Evolutionary conservation across 2,888 invertebrate species (phyloP).

Genomic region (Diplazon laetatorius): DNA sequence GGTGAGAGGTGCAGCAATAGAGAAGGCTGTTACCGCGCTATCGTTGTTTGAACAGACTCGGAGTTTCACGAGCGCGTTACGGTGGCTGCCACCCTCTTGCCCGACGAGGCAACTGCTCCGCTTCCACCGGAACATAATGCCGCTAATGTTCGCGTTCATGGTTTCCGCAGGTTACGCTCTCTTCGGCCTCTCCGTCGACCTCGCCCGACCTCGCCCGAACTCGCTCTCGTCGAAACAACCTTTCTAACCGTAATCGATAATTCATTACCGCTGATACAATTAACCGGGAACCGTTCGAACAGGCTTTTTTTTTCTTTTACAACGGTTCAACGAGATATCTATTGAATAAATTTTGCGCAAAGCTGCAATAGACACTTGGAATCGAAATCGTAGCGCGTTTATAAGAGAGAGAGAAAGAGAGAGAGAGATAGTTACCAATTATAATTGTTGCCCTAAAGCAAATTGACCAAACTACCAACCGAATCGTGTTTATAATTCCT

Average conservation of each 20-base stretch:
- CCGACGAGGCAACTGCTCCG: constrained; percentile 15
- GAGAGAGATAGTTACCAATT: too few species aligned
- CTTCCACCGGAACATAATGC: constrained; percentile 75
- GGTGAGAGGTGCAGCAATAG: constrained; percentile 68
- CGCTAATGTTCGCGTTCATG: constrained; percentile 75
- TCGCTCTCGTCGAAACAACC: constrained; percentile 44
- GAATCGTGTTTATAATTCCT: too few species aligned
- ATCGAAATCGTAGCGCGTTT: too few species aligned
- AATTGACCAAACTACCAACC: too few species aligned
- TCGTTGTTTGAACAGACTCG: constrained; percentile 82
- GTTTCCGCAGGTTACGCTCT: constrained; percentile 57
- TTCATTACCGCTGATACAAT: constrained; percentile 37
- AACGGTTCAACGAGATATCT: neutral
- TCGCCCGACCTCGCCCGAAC: constrained; percentile 13
- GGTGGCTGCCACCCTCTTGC: constrained; percentile 18
- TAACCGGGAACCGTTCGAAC: neutral
- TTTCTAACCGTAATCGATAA: constrained; percentile 46
- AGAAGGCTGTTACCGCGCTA: constrained; percentile 79
- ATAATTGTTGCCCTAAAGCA: too few species aligned
- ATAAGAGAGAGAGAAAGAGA: too few species aligned
- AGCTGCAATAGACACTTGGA: too few species aligned
- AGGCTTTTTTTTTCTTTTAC: neutral
- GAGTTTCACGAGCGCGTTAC: constrained; percentile 79
- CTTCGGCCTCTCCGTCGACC: constrained; percentile 29
- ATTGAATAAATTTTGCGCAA: too few species aligned